Evolutionary conservation across 2,888 invertebrate genomes (phyloP), one percentile per base, ranked within the genome.

Genomic region (Mellilla xanthometata): DNA sequence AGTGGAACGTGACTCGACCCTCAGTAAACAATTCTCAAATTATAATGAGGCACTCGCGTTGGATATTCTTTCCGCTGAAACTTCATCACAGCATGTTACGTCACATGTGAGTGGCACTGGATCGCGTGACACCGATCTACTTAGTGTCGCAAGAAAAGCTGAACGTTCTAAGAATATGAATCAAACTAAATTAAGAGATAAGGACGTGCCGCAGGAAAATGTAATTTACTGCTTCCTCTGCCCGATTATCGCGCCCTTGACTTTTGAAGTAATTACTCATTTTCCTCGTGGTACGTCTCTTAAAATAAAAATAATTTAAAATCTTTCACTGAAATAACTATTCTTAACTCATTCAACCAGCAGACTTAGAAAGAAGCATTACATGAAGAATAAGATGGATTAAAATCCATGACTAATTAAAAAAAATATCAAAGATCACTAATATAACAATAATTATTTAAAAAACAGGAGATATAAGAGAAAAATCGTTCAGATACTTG

Each of bases 151-250:
- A 49, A 46, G 49, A 50, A 41, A 52, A 19, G 32, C 24, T 43
- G 39, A 29, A 33, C 22, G 43, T 55, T 53, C 53, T 36, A 28
- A 46, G 55, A 58, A 55, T 40, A 41, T 58, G 51, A 58, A 48
- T 55, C 51, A 58, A 51, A 49, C 53, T 39, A 52, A 45, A 55
- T 55, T 43, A 50, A 45, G 28, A 41, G 51, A 47, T 53, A 54
- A 49, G 35, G 32, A 38, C 32, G 32, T 30, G 22, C 34, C 28
- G 49, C 53, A 55, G 57, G 57, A 55, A 58, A 58, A 47, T 47
- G 28, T 49, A 46, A 49, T 49, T 49, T 48, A 45, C 48, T 38
- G 45, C 48, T 53, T 55, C 52, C 56, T 55, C 38, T 45, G 38
- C 36, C 45, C 43, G 29, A 39, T 47, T 49, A 40, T 32, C 24